These are phyloP conservation scores for Acanthosoma haemorrhoidale DNA, from an alignment of 2,888 invertebrate species.

Conservation along the genomic window DNA sequence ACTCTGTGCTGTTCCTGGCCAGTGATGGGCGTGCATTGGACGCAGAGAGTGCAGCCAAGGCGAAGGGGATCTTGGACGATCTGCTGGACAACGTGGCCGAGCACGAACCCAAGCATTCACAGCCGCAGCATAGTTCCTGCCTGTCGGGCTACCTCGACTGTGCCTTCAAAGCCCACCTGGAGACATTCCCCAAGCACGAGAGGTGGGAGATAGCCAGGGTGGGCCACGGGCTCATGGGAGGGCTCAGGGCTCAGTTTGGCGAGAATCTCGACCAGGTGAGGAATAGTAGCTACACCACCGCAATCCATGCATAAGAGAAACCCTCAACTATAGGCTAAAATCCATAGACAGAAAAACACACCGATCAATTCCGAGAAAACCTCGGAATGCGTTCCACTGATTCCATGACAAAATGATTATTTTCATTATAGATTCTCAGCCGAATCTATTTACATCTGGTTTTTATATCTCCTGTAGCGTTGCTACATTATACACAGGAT, in stretches of 20 bases:
- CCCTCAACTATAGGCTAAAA: too few species aligned
- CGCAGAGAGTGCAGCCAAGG: slow-evolving; percentile 57
- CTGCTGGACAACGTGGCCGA: slow-evolving; percentile 64
- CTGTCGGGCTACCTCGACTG: slow-evolving; percentile 58
- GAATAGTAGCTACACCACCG: too few species aligned
- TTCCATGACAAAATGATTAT: too few species aligned
- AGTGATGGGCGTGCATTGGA: slow-evolving; percentile 66
- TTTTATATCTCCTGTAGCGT: too few species aligned
- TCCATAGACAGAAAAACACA: too few species aligned
- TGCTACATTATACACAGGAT: too few species aligned
- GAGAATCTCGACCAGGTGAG: slow-evolving; percentile 25
- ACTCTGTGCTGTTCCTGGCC: slow-evolving; percentile 61
- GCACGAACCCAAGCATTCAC: slow-evolving; percentile 54
- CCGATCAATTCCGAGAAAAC: too few species aligned
- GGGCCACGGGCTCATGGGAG: slow-evolving; percentile 61
- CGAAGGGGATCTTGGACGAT: slow-evolving; percentile 60
- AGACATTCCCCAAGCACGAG: slow-evolving; percentile 64
- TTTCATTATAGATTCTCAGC: too few species aligned
- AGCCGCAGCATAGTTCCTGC: slow-evolving; percentile 48
- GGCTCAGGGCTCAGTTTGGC: slow-evolving; percentile 40
- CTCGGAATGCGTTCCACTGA: too few species aligned
- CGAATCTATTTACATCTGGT: too few species aligned
- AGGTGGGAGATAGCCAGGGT: slow-evolving; percentile 63
- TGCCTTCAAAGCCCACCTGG: slow-evolving; percentile 62
- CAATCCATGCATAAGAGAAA: too few species aligned